A percentile compares a stretch with the other conserved stretches of the same genome.
Evolutionary conservation across 2,113 vertebrate species (phyloP).

Genomic region (Toxotes chatareus): DNA sequence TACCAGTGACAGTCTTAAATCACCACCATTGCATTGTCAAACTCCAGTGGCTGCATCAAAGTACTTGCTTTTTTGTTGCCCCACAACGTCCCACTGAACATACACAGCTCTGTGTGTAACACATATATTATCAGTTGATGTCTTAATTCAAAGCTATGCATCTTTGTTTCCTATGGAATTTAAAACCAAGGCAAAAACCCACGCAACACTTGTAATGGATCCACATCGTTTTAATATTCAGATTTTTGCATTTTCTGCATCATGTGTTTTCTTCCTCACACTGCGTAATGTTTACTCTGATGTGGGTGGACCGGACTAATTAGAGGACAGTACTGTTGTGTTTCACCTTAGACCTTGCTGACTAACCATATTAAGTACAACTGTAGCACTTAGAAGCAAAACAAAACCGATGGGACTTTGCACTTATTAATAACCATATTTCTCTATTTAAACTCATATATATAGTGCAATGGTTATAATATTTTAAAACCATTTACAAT

Average conservation of each 20-base stretch:
- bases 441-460: not conserved
- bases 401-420: not conserved
- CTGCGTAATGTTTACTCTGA: not conserved
- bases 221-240: not conserved
- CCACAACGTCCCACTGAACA: not conserved
- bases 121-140: too few species aligned
- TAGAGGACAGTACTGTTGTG: not conserved
- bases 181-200: not conserved
- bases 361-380: not conserved
- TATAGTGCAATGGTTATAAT: too few species aligned
- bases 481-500: not conserved
- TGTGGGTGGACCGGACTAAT: slow-evolving; percentile 6
- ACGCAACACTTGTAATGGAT: not conserved
- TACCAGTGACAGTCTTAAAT: not conserved
- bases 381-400: not conserved
- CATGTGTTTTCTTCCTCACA: not conserved
- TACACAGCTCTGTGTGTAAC: not conserved
- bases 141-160: not conserved
- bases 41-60: too few species aligned
- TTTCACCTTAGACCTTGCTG: slow-evolving; percentile 13
- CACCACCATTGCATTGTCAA: not conserved
- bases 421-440: not conserved
- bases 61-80: not conserved
- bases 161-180: not conserved
- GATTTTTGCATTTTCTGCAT: not conserved